Percentiles rank a stretch among this genome's conserved stretches.
These are phyloP conservation scores for Glossosoma conforme DNA, from an alignment of 1,140 invertebrate genomes.

Conservation along the genomic window DNA sequence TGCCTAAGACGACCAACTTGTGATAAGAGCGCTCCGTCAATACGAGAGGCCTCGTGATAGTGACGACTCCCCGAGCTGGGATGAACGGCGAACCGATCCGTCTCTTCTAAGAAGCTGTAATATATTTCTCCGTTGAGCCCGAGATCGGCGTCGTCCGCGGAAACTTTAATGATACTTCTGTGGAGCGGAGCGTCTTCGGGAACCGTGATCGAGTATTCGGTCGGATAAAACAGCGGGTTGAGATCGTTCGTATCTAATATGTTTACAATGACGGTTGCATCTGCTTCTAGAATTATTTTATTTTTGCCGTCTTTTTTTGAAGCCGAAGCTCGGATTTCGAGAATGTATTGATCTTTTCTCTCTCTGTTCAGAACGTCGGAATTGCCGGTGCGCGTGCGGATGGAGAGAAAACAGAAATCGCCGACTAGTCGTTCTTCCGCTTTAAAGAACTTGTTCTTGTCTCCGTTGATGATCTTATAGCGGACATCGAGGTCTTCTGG, in stretches of 20 bases:
- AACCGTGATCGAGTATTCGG: slow-evolving; percentile 72
- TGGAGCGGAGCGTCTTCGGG: slow-evolving; percentile 79
- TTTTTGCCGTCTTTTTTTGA: slow-evolving; percentile 50
- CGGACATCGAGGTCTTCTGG: slow-evolving; percentile 52
- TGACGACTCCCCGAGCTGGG: slow-evolving; percentile 79
- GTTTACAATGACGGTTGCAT: slow-evolving; percentile 65
- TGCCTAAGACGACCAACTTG: slow-evolving; percentile 68
- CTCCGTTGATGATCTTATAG: slow-evolving; percentile 72
- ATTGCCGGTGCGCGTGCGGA: slow-evolving; percentile 75
- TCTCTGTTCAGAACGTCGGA: slow-evolving; percentile 76
- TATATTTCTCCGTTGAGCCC: slow-evolving; percentile 89
- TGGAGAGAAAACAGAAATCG: slow-evolving; percentile 82
- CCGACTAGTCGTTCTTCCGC: slow-evolving; percentile 77
- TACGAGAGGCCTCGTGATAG: slow-evolving; percentile 70
- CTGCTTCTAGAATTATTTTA: slow-evolving; percentile 54
- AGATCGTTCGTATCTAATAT: slow-evolving; percentile 83
- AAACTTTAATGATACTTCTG: slow-evolving; percentile 61
- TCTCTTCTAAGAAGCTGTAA: slow-evolving; percentile 78
- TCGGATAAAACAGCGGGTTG: slow-evolving; percentile 77
- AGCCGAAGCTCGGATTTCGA: slow-evolving; percentile 64
- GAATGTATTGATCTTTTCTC: slow-evolving; percentile 70
- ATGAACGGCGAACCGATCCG: slow-evolving; percentile 80
- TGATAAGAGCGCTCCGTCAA: slow-evolving; percentile 62
- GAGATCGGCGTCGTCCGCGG: slow-evolving; percentile 86
- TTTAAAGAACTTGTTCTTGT: slow-evolving; percentile 80